phyloP scores from a whole-genome alignment of 2,113 vertebrate genomes.

The Nipponia nippon region DNA sequence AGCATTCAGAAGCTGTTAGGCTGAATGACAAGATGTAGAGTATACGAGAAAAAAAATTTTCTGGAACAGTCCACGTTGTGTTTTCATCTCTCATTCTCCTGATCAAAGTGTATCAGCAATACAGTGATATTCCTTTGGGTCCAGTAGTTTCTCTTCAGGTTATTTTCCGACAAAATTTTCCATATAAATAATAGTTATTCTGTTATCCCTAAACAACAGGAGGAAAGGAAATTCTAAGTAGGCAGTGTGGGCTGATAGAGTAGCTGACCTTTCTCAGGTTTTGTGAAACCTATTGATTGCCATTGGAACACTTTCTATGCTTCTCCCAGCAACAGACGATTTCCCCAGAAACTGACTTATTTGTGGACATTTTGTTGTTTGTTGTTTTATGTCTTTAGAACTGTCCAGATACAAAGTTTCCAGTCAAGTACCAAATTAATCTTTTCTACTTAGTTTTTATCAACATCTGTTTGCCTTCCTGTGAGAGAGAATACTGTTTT shows the following conservation, averaged over 20 bases:
- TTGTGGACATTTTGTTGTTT: neutral
- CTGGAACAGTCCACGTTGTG: constrained; percentile 48
- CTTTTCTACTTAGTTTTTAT: neutral
- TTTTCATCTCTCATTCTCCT: constrained; percentile 69
- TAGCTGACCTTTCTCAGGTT: neutral
- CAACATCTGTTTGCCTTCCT: neutral
- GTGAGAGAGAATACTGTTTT: neutral
- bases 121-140: constrained; percentile 69
- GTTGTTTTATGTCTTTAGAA: neutral
- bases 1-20: constrained; percentile 68
- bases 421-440: neutral
- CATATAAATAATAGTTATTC: constrained; percentile 76
- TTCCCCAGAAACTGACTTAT: neutral
- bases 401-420: neutral
- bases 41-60: constrained; percentile 38
- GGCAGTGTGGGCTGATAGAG: neutral
- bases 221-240: neutral
- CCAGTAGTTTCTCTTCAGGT: constrained; percentile 46
- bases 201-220: neutral
- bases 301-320: neutral
- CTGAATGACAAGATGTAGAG: constrained; percentile 61
- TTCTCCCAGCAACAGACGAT: neutral
- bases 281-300: neutral
- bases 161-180: constrained; percentile 75
- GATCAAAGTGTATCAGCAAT: constrained; percentile 73